Conservation (phyloP, 2,797 vertebrate species). For the Neosilurus hyrtlii region DNA sequence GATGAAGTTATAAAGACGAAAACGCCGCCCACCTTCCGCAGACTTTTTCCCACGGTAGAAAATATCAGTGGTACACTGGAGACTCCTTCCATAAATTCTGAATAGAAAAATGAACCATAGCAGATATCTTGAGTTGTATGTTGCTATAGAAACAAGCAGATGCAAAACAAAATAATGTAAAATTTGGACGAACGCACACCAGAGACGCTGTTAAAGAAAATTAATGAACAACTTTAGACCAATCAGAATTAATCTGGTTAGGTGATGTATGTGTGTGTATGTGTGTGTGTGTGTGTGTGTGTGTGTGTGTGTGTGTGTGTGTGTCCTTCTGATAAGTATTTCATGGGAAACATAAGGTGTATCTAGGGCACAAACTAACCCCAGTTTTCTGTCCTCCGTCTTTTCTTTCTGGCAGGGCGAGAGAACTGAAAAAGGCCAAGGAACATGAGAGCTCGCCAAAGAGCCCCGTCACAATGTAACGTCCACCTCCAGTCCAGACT, state of each 20-base stretch:
- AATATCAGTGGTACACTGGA: not conserved
- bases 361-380: slow-evolving; percentile 31
- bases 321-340: slow-evolving; percentile 14
- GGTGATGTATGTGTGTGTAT: not conserved
- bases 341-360: not conserved
- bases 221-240: not conserved
- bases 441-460: slow-evolving; percentile 94
- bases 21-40: not conserved
- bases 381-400: slow-evolving; percentile 29
- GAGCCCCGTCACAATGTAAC: slow-evolving; percentile 96
- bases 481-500: slow-evolving; percentile 82
- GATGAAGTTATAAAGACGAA: not conserved
- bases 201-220: not conserved
- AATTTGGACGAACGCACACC: not conserved
- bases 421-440: slow-evolving; percentile 99
- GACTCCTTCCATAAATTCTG: not conserved
- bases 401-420: slow-evolving; percentile 85
- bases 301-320: too few species aligned
- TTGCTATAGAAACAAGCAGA: not conserved
- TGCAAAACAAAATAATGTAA: not conserved
- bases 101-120: not conserved
- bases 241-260: not conserved
- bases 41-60: too few species aligned
- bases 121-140: not conserved
- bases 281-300: too few species aligned